These are phyloP conservation scores for Sepiola atlantica DNA, from an alignment of 2,888 invertebrate genomes.

Conservation along the genomic window DNA sequence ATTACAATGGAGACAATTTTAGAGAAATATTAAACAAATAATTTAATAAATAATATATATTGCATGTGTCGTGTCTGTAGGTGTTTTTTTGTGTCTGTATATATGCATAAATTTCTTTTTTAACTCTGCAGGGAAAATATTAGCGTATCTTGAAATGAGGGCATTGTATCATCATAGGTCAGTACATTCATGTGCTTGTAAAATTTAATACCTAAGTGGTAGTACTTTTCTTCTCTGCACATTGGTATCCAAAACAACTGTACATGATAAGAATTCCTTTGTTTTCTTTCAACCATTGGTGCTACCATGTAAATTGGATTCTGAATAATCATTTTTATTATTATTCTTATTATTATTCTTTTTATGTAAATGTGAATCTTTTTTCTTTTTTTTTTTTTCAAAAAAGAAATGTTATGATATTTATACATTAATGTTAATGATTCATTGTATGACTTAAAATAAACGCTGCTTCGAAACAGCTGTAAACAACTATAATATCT, in stretches of 20 bases:
- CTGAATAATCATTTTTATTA: background rate
- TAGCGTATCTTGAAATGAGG: background rate
- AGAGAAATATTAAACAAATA: too few species aligned
- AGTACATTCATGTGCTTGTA: background rate
- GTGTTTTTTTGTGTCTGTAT: background rate
- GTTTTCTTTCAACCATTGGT: slow-evolving; percentile 4
- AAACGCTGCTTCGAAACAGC: too few species aligned
- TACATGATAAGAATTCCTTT: background rate
- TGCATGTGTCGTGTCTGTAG: too few species aligned
- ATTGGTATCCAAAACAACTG: background rate
- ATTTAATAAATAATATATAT: too few species aligned
- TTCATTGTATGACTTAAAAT: too few species aligned
- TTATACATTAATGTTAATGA: background rate
- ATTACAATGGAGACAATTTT: too few species aligned
- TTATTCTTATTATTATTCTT: background rate
- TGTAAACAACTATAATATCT: too few species aligned
- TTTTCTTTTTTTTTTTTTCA: background rate
- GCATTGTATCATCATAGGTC: background rate
- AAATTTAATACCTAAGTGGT: background rate
- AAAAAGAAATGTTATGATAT: background rate
- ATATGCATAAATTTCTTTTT: background rate
- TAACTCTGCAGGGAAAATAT: background rate
- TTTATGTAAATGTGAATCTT: background rate
- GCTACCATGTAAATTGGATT: background rate
- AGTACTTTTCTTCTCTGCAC: background rate